Evolutionary conservation across 2,797 vertebrate genomes (phyloP).

Genomic region (Loriculus beryllinus): DNA sequence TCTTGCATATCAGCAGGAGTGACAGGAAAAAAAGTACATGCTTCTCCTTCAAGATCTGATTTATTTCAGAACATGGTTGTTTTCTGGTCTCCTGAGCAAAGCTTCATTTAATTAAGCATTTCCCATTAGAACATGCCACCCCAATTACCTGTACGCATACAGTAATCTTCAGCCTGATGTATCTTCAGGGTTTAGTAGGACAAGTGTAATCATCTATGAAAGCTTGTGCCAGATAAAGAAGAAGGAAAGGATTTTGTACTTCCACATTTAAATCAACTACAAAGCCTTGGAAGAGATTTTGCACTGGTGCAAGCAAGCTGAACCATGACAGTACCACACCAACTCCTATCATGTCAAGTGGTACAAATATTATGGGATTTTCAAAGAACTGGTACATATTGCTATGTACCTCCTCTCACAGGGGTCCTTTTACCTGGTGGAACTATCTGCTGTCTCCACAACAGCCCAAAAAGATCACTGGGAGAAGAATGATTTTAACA

Average conservation of each 20-base stretch:
- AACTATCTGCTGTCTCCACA: background rate
- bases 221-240: background rate
- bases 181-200: background rate
- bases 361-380: background rate
- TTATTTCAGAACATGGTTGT: background rate
- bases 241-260: background rate
- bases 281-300: background rate
- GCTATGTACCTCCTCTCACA: background rate
- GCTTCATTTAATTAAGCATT: background rate
- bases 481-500: background rate
- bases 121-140: background rate
- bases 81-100: background rate
- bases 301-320: background rate
- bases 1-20: background rate
- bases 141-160: background rate
- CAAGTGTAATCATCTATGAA: background rate
- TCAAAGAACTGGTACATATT: accelerated
- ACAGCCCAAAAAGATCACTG: background rate
- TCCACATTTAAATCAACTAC: background rate
- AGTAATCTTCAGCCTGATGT: background rate
- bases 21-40: background rate
- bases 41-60: background rate
- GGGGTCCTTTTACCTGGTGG: background rate
- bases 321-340: background rate
- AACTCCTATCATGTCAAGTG: background rate